These are phyloP conservation scores for Graphium colonna DNA, from an alignment of 2,888 invertebrate species.

Conservation along the genomic window DNA sequence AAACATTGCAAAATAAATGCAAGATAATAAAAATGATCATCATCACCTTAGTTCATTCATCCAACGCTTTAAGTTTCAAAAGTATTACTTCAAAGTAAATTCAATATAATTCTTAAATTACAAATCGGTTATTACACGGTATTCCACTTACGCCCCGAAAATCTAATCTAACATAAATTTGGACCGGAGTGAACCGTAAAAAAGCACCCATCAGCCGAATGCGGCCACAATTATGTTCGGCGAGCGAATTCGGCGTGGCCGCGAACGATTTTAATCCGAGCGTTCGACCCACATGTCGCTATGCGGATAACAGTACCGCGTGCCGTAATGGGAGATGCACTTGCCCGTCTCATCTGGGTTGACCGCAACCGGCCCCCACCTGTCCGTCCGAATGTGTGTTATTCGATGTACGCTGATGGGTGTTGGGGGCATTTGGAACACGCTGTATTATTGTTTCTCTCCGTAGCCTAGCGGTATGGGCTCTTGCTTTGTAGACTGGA, in stretches of 20 bases:
- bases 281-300: slow-evolving; percentile 60
- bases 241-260: slow-evolving; percentile 54
- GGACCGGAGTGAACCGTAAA: not conserved
- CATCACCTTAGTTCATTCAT: too few relatives aligned
- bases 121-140: not conserved
- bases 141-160: not conserved
- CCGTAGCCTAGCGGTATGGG: too few relatives aligned
- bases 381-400: slow-evolving; percentile 26
- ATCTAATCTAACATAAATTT: not conserved
- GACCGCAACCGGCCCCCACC: slow-evolving; percentile 57
- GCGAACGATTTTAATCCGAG: slow-evolving; percentile 61
- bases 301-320: slow-evolving; percentile 67
- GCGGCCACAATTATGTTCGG: slow-evolving; percentile 48
- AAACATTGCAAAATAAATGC: too few relatives aligned
- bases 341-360: slow-evolving; percentile 53
- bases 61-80: too few relatives aligned
- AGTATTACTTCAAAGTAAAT: not conserved
- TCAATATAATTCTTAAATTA: not conserved
- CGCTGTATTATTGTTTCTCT: too few relatives aligned
- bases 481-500: too few relatives aligned
- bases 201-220: not conserved
- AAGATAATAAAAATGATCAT: too few relatives aligned
- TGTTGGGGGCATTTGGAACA: too few relatives aligned
- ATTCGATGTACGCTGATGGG: too few relatives aligned
- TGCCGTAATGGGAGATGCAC: slow-evolving; percentile 42